Conservation (phyloP, 2,888 invertebrate genomes). For the Sylvicola fuscatus region DNA sequence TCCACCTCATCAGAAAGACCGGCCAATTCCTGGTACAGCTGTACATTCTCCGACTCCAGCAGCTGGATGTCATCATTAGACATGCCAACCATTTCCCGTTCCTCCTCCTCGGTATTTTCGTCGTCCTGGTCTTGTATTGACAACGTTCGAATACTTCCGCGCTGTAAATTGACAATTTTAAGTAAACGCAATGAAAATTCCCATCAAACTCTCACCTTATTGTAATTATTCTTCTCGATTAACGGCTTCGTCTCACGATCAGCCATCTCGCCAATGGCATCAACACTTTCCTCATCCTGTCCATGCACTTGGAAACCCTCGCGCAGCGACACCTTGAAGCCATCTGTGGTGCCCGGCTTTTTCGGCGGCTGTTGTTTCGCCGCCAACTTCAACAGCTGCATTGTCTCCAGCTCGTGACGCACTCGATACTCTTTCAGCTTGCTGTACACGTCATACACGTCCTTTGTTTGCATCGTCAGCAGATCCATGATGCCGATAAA, state of each 20-base stretch:
- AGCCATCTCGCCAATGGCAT: too few relatives aligned
- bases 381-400: constrained; percentile 56
- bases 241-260: too few relatives aligned
- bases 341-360: constrained; percentile 6
- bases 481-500: constrained; percentile 52
- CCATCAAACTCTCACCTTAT: too few relatives aligned
- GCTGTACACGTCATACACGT: constrained; percentile 69
- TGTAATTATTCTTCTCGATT: too few relatives aligned
- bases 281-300: too few relatives aligned
- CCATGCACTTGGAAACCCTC: too few relatives aligned
- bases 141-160: too few relatives aligned
- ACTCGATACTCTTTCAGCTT: constrained; percentile 76
- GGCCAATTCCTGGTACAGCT: constrained; percentile 69
- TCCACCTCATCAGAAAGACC: constrained; percentile 78
- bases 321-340: too few relatives aligned
- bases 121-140: constrained; percentile 13
- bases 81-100: constrained; percentile 39
- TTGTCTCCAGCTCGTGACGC: constrained; percentile 64
- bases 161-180: too few relatives aligned
- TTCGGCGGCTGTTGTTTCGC: constrained; percentile 17
- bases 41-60: constrained; percentile 81
- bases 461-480: constrained; percentile 61
- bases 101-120: constrained; percentile 9
- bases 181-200: too few relatives aligned
- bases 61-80: constrained; percentile 79